Base-by-base conservation (phyloP, 2,113 vertebrate genomes). In the Tetrax tetrax region DNA sequence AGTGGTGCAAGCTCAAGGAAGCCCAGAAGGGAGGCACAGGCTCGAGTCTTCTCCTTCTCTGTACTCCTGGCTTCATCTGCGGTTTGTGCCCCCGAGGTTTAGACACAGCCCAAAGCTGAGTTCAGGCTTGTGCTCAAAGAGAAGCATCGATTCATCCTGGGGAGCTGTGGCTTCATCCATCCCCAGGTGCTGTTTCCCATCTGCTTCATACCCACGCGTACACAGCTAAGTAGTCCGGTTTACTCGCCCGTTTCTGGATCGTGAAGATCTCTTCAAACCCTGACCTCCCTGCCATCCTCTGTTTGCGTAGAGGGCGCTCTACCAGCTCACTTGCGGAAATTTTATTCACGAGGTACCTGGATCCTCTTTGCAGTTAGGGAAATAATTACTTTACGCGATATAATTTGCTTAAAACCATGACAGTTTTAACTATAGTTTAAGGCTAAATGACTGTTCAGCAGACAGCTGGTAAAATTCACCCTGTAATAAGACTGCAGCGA, bases 381-480 rank as follows among this genome's bases (percentile, higher is more conserved):
- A 96, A 80, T 95, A 96, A 97, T 97, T 96, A 96, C 75, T 87
- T 84, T 59, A 93, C 33, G 87, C 65, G 37, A 95, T 94, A 96
- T 90, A 81, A 95, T 95, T 97, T 95, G 91, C 96, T 97, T 96
- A 95, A 95, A 97, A 93, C 81, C 87, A 93, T 94, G 93, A 95
- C 95, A 97, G 81, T 88, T 89, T 88, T 96, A 97, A 96, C 80
- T 93, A 96, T 86, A 96, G 87, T 95, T 97, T 90, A 90, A 89
- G 68, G 89, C 93, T 88, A 94, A 95, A 91, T 95, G 95, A 83
- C 90, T 96, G 70, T 27, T 94, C 90, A 88, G 83, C 66, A 69
- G 92, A 96, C 95, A 97, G 95, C 97, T 97, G 96, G 93, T 85
- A 94, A 95, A 95, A 96, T 87, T 89, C 93, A 92, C 87, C 90